phyloP scores from a whole-genome alignment of 2,113 vertebrate species.

The Agelaius phoeniceus region DNA sequence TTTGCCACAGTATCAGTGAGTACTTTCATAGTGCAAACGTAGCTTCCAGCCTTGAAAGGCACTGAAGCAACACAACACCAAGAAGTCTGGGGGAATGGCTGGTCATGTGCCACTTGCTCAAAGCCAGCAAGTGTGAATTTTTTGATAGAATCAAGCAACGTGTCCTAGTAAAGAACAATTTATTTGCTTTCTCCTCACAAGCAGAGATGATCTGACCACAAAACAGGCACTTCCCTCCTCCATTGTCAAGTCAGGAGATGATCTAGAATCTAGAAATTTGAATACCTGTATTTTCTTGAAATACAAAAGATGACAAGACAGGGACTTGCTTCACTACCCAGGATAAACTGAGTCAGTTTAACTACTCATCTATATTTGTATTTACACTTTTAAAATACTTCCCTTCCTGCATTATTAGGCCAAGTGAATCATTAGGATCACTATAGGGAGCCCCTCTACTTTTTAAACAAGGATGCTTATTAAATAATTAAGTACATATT shows the following conservation, averaged over 20 bases:
- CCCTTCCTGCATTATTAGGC: background rate
- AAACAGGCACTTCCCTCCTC: background rate
- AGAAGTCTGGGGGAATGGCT: background rate
- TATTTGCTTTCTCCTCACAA: background rate
- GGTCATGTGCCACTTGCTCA: background rate
- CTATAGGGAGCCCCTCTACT: background rate
- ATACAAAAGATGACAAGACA: background rate
- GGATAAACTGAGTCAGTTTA: background rate
- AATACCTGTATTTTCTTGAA: background rate
- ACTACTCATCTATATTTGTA: background rate
- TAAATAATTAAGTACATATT: background rate
- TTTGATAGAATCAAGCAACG: background rate
- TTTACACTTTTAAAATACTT: background rate
- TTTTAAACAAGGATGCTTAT: background rate
- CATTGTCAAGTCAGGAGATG: background rate
- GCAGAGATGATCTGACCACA: background rate
- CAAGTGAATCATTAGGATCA: background rate
- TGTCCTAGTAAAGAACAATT: background rate
- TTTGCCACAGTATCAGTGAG: background rate
- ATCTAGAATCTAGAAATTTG: background rate
- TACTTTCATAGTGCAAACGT: background rate
- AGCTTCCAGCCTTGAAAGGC: background rate
- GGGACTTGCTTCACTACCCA: background rate
- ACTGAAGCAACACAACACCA: background rate
- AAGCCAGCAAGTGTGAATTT: background rate